Evolutionary conservation across 1,140 invertebrate species (phyloP), one percentile per base, ranked within the genome.

Genomic region (Phenacoccus solenopsis): DNA sequence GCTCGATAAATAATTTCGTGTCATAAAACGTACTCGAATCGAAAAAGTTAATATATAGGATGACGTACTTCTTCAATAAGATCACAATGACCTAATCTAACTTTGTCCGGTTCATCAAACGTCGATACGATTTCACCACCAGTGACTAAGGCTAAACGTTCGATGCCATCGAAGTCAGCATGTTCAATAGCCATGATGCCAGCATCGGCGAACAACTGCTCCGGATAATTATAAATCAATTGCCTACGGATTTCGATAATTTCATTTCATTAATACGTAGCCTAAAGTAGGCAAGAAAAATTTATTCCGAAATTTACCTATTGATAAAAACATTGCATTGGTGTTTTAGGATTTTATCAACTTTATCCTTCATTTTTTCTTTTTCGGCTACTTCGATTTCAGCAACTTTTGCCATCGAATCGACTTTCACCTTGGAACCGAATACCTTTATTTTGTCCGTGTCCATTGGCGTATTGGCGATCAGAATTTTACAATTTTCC

Each of bases 391-490:
- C 77, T 82, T 99, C 98, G 61, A 99, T 80, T 78, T 99, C 96
- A 16, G 97, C 97, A 71, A 99, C 94, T 80, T 99, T 98, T 1
- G 96, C 90, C 82, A 98, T 89, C 0, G 95, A 97, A 80, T 99
- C 97, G 0, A 99, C 96, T 76, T 94, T 88, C 70, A 99, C 95
- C 74, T 94, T 88, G 16, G 96, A 98, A 69, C 96, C 97, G 84
- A 99, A 99, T n/a, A 99, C 92, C 85, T 98, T 99, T 73, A 99
- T 98, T 82, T 99, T 99, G 77, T 99, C 98, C 21, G 96, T 96
- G 79, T 99, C 98, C 98, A 99, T 99, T 0, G 98, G 94, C 32
- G 98, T 99, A 78, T 99, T 99, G 20, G 97, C 97, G 77, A 99
- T 96, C 16, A 99, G 84, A 77, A 99, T 98, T 77, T 88, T 90